phyloP scores from a whole-genome alignment of 2,797 vertebrate species.

The Microctenopoma steveboyesi region DNA sequence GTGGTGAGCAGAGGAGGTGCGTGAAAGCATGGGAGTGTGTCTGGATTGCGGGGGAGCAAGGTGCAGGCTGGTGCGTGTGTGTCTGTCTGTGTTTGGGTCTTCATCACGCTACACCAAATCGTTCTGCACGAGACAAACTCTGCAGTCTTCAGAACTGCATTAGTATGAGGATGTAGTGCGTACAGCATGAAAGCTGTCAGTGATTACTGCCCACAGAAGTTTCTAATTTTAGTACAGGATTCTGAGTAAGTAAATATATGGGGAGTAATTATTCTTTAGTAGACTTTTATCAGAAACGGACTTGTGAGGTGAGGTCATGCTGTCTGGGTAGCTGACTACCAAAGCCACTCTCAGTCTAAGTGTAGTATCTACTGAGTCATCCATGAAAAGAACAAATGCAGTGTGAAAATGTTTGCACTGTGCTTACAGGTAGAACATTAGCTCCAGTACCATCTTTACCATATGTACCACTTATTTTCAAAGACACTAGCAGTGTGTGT shows the following conservation, averaged over 20 bases:
- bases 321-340: slow-evolving; percentile 30
- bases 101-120: slow-evolving; percentile 65
- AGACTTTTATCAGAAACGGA: not conserved
- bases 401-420: not conserved
- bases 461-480: not conserved
- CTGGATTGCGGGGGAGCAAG: slow-evolving; percentile 65
- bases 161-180: slow-evolving; percentile 37
- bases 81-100: slow-evolving; percentile 51
- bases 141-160: slow-evolving; percentile 59
- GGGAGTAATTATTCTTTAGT: slow-evolving; percentile 26
- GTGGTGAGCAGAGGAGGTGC: slow-evolving; percentile 73
- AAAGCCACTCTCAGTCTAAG: slow-evolving; percentile 15
- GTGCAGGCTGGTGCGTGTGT: slow-evolving; percentile 52
- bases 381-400: not conserved
- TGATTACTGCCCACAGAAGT: slow-evolving; percentile 46
- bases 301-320: slow-evolving; percentile 7
- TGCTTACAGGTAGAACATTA: not conserved
- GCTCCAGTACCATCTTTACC: not conserved
- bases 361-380: slow-evolving; percentile 27
- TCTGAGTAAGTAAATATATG: slow-evolving; percentile 55
- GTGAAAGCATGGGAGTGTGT: slow-evolving; percentile 79
- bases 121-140: slow-evolving; percentile 60
- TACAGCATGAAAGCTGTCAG: slow-evolving; percentile 39
- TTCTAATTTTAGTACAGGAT: slow-evolving; percentile 53
- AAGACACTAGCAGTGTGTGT: not conserved